These are phyloP conservation scores for Lepus oiostolus DNA, from an alignment of 2,797 vertebrate genomes.

Conservation along the genomic window DNA sequence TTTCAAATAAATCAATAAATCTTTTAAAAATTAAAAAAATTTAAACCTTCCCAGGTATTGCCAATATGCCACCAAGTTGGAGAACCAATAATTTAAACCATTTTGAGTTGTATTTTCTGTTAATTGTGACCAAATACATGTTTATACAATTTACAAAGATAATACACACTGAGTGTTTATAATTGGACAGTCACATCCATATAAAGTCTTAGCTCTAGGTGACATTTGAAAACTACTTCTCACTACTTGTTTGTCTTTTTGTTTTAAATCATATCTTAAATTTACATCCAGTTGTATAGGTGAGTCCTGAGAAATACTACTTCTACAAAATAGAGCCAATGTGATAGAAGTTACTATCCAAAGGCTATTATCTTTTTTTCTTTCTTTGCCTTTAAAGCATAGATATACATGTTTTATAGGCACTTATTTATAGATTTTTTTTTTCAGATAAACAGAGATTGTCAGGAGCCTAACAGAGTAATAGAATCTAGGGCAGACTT, in stretches of 20 bases:
- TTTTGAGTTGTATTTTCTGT: conserved; percentile 50
- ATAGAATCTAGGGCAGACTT: background rate
- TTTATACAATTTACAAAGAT: background rate
- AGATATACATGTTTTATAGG: background rate
- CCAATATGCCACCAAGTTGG: background rate
- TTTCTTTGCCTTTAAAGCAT: conserved; percentile 30
- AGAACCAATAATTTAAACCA: conserved; percentile 14
- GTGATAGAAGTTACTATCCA: background rate
- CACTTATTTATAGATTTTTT: too few relatives aligned
- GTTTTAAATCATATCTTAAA: background rate
- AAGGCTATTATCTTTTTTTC: background rate
- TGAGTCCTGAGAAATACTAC: background rate
- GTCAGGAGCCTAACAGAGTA: background rate
- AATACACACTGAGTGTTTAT: background rate
- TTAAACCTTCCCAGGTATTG: background rate
- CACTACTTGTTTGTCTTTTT: conserved; percentile 13
- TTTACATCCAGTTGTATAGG: background rate
- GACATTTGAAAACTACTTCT: conserved; percentile 15
- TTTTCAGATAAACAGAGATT: conserved; percentile 30
- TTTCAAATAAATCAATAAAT: too few relatives aligned
- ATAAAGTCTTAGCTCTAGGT: conserved; percentile 3
- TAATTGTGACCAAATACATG: conserved; percentile 13
- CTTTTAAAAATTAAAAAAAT: too few relatives aligned
- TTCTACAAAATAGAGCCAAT: background rate
- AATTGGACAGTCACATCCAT: background rate